Base-by-base conservation (phyloP, 2,888 invertebrate genomes). In the Pomacea canaliculata region DNA sequence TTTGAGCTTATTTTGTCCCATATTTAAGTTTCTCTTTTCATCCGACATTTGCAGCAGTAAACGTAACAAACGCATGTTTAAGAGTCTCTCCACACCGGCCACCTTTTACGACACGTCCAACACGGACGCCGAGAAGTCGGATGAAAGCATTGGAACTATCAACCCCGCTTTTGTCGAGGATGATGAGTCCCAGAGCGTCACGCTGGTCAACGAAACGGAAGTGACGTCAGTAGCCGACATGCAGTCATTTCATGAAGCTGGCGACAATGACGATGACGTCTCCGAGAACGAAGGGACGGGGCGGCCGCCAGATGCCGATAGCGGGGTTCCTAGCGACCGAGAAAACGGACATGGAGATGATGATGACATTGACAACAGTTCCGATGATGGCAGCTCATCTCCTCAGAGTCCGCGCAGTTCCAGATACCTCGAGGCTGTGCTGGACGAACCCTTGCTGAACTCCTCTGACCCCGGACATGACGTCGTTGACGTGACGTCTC, bases 301-400 rank as follows among this genome's bases (percentile, higher is more conserved):
- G 8, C 59, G 65, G n/a, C 76, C 77, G 7, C 73, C 70, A 65
- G 77, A 79, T 7, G 65, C 76, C 16, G 82, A 82, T 70, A 80
- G 81, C 60, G 81, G 80, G 19, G 77, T 81, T 19, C 68, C 73
- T n/a, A 68, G 73, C 48, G 60, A 73, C 49, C 19, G 60, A 66
- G 73, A 73, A 23, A 59, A 37, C 16, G 72, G 65, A 16, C 46
- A 19, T n/a, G 65, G 16, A 13, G 65, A 48, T 27, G 63, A 63
- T 9, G n/a, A n/a, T 5, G 74, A 27, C 19, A 18, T 23, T 9
- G 73, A 66, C 10, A 19, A 48, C 49, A 68, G 46, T 7, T 59
- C 60, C 68, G 37, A 68, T 46, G 48, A 68, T 37, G 68, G 7
- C 12, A 8, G 10, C 7, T 7, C n/a, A n/a, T 69, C 69, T 7